These are phyloP conservation scores for Cassiopea xamachana DNA, from an alignment of 30 jellyfish, hydroid and myxozoan species.

Conservation along the genomic window DNA sequence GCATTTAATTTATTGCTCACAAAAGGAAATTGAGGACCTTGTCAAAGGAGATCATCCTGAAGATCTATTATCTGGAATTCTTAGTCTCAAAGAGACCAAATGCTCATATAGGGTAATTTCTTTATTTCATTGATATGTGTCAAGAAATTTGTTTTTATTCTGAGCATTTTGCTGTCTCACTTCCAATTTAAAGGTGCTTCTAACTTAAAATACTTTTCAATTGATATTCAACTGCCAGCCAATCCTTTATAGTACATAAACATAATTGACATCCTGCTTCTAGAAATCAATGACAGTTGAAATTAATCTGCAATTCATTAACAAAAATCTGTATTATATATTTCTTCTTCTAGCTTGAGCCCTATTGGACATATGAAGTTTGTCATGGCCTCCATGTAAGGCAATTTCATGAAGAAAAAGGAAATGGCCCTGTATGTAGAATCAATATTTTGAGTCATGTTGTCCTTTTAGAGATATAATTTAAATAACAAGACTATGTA, in stretches of 20 bases:
- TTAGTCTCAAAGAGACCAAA: constrained; percentile 40
- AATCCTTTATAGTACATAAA: too few relatives aligned
- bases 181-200: too few relatives aligned
- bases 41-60: constrained; percentile 35
- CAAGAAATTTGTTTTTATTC: not conserved
- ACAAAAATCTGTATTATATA: too few relatives aligned
- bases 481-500: not conserved
- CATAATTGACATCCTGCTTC: too few relatives aligned
- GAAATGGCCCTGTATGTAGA: constrained; percentile 62
- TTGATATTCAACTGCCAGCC: too few relatives aligned
- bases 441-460: not conserved
- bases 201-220: too few relatives aligned
- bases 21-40: constrained; percentile 7
- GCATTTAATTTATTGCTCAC: not conserved
- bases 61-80: constrained; percentile 40
- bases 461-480: not conserved
- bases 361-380: constrained; percentile 94
- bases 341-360: constrained; percentile 76
- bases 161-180: too few relatives aligned
- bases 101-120: constrained; percentile 62
- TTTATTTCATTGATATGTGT: not conserved
- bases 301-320: too few relatives aligned
- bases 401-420: constrained; percentile 93
- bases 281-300: too few relatives aligned
- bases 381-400: constrained; percentile 92